Evolutionary conservation across 2,888 invertebrate genomes (phyloP).

Genomic region (Molorchus minor): DNA sequence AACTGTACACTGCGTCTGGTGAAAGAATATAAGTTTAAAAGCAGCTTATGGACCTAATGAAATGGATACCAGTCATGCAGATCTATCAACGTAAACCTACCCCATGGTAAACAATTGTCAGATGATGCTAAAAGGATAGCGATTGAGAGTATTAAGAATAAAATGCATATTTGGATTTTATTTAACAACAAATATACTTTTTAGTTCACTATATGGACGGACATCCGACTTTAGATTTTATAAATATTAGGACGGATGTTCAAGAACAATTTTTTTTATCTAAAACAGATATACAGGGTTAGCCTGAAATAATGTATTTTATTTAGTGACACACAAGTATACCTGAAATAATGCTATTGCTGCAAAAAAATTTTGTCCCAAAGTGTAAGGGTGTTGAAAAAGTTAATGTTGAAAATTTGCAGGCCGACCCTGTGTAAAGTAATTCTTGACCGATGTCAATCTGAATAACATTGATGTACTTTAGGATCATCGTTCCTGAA

Average conservation of each 20-base stretch:
- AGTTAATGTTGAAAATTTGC: too few species aligned
- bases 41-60: conserved; percentile 13
- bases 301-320: too few species aligned
- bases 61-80: conserved; percentile 18
- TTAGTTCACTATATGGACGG: conserved; percentile 7
- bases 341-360: too few species aligned
- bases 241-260: conserved; percentile 1
- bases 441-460: too few species aligned
- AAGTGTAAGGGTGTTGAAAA: too few species aligned
- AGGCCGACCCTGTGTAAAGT: too few species aligned
- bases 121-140: conserved; percentile 8
- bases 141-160: conserved; percentile 5
- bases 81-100: conserved; percentile 12
- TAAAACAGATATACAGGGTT: background rate
- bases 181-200: background rate
- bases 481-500: too few species aligned
- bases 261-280: background rate
- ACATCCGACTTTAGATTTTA: conserved; percentile 10
- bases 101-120: conserved; percentile 16
- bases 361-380: too few species aligned
- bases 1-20: conserved; percentile 7
- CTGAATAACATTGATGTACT: too few species aligned
- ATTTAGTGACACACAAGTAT: too few species aligned
- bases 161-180: conserved; percentile 5
- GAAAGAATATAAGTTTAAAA: conserved; percentile 8